Evolutionary conservation across 2,797 vertebrate species (phyloP).

Genomic region (Myripristis murdjan): DNA sequence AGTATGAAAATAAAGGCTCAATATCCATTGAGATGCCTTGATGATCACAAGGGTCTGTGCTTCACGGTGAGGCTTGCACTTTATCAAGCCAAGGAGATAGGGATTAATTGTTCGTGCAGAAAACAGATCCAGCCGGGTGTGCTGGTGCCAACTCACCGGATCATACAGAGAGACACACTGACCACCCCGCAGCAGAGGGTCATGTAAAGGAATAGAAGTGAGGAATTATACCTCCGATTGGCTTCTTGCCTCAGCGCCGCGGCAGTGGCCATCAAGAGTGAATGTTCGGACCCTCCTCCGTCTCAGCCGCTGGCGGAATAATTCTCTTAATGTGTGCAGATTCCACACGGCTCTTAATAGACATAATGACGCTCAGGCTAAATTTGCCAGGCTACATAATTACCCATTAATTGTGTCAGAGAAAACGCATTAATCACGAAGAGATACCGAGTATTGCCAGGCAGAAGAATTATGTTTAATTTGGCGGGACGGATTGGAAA

Average conservation of each 20-base stretch:
- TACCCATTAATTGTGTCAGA: constrained; percentile 97
- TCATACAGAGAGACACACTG: constrained; percentile 53
- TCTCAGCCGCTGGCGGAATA: constrained; percentile 83
- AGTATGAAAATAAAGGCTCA: constrained; percentile 26
- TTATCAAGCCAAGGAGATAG: constrained; percentile 58
- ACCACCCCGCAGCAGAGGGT: constrained; percentile 58
- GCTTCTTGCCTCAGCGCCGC: constrained; percentile 67
- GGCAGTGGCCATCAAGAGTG: constrained; percentile 66
- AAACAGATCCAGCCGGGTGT: constrained; percentile 59
- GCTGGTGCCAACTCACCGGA: constrained; percentile 66
- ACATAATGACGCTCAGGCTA: constrained; percentile 90
- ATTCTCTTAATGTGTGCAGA: constrained; percentile 96
- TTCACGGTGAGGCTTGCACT: constrained; percentile 47
- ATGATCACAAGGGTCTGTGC: constrained; percentile 41
- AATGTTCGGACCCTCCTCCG: constrained; percentile 60
- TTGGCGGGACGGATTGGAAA: constrained; percentile 92
- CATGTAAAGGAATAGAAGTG: constrained; percentile 79
- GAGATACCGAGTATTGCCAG: constrained; percentile 93
- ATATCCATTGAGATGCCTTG: constrained; percentile 32
- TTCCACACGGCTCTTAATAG: constrained; percentile 91
- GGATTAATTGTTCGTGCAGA: constrained; percentile 71
- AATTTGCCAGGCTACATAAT: constrained; percentile 94
- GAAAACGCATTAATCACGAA: constrained; percentile 96
- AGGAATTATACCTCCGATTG: constrained; percentile 79
- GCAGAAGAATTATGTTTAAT: constrained; percentile 94